phyloP scores from a whole-genome alignment of 2,797 vertebrate species.

The Arctocebus calabarensis region DNA sequence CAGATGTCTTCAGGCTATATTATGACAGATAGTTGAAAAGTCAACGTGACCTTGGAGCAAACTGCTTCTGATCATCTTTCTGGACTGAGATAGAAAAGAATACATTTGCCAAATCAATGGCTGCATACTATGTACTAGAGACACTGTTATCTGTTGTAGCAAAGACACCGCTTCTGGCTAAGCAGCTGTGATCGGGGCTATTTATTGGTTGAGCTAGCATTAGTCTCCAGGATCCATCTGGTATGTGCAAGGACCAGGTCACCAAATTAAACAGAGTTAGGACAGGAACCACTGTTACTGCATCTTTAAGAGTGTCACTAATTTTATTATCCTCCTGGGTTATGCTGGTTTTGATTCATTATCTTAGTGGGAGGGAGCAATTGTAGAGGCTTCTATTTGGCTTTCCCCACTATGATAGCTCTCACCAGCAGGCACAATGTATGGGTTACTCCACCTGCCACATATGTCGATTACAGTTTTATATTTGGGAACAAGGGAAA shows the following conservation, averaged over 20 bases:
- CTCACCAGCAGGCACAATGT: background rate
- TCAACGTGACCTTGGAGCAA: slow-evolving; percentile 28
- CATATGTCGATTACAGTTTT: background rate
- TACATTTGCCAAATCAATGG: slow-evolving; percentile 12
- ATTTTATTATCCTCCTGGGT: background rate
- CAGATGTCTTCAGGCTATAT: slow-evolving; percentile 54
- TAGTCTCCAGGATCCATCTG: background rate
- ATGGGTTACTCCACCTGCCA: background rate
- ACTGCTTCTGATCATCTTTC: slow-evolving; percentile 51
- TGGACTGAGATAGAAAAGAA: slow-evolving; percentile 46
- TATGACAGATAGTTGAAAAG: slow-evolving; percentile 10
- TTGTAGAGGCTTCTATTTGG: background rate
- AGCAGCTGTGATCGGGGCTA: background rate
- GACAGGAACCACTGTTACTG: background rate
- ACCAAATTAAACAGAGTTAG: slow-evolving; percentile 2
- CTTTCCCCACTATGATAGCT: background rate
- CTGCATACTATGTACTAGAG: background rate
- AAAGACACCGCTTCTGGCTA: slow-evolving; percentile 39
- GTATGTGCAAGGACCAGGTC: slow-evolving; percentile 10
- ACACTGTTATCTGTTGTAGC: background rate
- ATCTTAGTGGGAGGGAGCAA: background rate
- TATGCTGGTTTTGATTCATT: background rate
- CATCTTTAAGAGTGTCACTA: background rate
- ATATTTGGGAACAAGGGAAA: background rate
- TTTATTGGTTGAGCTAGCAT: slow-evolving; percentile 11